Evolutionary conservation across 2,113 vertebrate genomes (phyloP), one percentile per base, ranked within the genome.

Genomic region (Thoracochromis brauschi): DNA sequence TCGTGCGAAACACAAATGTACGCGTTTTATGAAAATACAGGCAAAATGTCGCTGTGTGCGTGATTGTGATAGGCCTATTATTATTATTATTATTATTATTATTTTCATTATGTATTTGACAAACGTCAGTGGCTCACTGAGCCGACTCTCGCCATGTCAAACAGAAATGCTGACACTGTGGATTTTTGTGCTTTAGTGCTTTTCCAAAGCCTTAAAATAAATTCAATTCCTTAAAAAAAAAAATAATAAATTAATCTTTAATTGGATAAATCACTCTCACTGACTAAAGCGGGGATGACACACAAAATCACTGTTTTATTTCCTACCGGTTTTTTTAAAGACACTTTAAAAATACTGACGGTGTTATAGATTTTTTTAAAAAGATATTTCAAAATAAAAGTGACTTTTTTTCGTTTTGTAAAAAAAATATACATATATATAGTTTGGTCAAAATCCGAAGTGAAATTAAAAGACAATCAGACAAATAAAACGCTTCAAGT

Each of bases 251-350:
- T n/a, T 12, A 0, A n/a, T 38, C 13, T 33, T 55, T 65, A 89
- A 80, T 38, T 81, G 83, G 80, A n/a, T 85, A 85, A 71, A 57
- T 49, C 38, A 73, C 24, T 49, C 9, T 2, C 71, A 1, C 24
- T 75, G 81, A 75, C 1, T 13, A 29, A 86, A 90, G 57, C 68
- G 81, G 85, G 82, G 79, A 86, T 87, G 78, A 81, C 82, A 84
- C 80, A 90, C 5, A 31, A 47, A 40, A 12, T 38, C 24, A 47
- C 6, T 45, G 42, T 12, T 75, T 75, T 17, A 47, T 49, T 75
- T 73, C 4, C 21, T 26, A 45, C 13, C 4, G 8, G 79, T 1
- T 55, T 19, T 60, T 71, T 47, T 31, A 17, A 49, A 42, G 19
- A 3, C 71, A 40, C 1, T 51, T 40, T 84, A 80, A 14, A 83